Evolutionary conservation across 2,797 vertebrate species (phyloP), one percentile per base, ranked within the genome.

Genomic region (Tragopan temminckii): DNA sequence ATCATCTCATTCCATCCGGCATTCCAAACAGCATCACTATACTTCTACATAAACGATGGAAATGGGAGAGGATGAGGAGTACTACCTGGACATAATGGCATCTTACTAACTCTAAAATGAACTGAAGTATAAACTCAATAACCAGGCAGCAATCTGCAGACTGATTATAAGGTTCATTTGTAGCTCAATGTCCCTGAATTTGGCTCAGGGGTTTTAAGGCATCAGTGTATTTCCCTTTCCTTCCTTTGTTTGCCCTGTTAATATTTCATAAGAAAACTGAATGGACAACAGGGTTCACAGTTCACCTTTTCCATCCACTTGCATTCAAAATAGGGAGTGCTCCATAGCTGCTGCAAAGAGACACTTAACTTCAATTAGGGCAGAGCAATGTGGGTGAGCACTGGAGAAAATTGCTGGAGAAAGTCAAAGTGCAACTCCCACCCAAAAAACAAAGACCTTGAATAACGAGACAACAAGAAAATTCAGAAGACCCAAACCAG

Each of bases 361-460:
- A 69, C 81, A 81, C 74, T 89, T 93, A 75, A 62, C 75, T 87
- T 85, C 38, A 84, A 76, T 59, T 46, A 94, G 42, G 46, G 61
- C 42, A 68, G 45, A 81, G 72, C 58, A 42, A 53, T 66, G 36
- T 38, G 70, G 70, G 71, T 89, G 79, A 94, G 42, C 86, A 81
- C 23, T 6, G 7, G 58, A 89, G 35, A 68, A 90, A 94, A 77
- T 21, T 67, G 50, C 75, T 59, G 35, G 70, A 93, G 50, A 92
- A 85, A 89, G 38, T 21, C 50, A 13, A 55, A 89, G 67, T 52
- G 66, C 24, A 94, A 88, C 33, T 89, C 67, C 76, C 53, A 88
- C 55, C 58, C 83, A 33, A 80, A 85, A 11, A 14, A 35, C 52
- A 27, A 58, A 27, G 83, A 29, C 42, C 77, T 46, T 6, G 35